Conservation (phyloP, 1,140 invertebrate species). For the Drosophila eugracilis region DNA sequence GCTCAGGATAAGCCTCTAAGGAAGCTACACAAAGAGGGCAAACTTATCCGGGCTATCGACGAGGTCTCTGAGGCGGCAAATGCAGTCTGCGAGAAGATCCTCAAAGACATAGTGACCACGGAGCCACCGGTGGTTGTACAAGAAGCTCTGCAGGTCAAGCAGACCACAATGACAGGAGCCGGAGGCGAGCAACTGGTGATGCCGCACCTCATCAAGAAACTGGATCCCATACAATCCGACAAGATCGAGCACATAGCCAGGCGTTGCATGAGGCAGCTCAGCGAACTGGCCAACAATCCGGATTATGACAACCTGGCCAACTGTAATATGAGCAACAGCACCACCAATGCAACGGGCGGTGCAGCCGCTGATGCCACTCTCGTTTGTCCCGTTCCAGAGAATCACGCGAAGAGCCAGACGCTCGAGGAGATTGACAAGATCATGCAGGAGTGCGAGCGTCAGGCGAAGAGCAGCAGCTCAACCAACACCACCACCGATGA, state of each 20-base stretch:
- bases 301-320: conserved; percentile 79
- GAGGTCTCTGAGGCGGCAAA: conserved; percentile 82
- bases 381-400: conserved; percentile 81
- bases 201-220: conserved; percentile 77
- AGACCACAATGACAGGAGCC: conserved; percentile 24
- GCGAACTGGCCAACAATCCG: conserved; percentile 63
- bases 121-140: conserved; percentile 79
- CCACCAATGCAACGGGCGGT: conserved; percentile 17
- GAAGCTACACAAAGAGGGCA: conserved; percentile 76
- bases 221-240: conserved; percentile 81
- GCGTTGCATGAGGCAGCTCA: conserved; percentile 82
- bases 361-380: conserved; percentile 60
- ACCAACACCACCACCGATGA: conserved; percentile 51
- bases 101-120: conserved; percentile 80
- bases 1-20: conserved; percentile 25
- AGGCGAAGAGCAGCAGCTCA: conserved; percentile 56
- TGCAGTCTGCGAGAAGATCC: conserved; percentile 79
- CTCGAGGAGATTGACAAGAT: conserved; percentile 82
- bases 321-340: conserved; percentile 68
- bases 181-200: conserved; percentile 58
- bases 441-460: conserved; percentile 82
- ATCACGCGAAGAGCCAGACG: conserved; percentile 34
- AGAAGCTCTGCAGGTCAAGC: conserved; percentile 71
- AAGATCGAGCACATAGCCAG: conserved; percentile 79
- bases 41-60: conserved; percentile 78